These are phyloP conservation scores for Philypnodon macrostomus DNA, from an alignment of 2,797 vertebrate genomes.

Conservation along the genomic window DNA sequence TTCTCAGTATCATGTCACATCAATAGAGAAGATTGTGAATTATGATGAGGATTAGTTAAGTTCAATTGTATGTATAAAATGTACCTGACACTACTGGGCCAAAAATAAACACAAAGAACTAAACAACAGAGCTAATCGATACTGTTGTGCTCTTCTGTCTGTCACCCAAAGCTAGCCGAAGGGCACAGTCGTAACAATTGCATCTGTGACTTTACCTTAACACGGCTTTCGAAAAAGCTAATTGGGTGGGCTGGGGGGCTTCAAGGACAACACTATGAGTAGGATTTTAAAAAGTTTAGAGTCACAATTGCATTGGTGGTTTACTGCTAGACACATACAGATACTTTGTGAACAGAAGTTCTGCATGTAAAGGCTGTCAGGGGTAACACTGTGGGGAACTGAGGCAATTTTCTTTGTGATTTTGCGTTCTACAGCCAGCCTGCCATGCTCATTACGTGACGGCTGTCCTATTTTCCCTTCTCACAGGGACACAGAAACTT, in stretches of 20 bases:
- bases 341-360: constrained; percentile 2
- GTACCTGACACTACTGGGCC: constrained; percentile 12
- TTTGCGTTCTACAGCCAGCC: constrained; percentile 4
- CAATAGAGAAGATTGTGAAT: not conserved
- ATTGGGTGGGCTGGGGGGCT: constrained; percentile 28
- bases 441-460: constrained; percentile 30
- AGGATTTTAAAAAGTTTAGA: constrained; percentile 1
- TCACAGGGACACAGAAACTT: constrained; percentile 3
- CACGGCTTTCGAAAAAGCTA: constrained; percentile 34
- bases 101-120: constrained; percentile 4
- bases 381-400: constrained; percentile 12
- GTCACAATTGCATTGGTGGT: constrained; percentile 3
- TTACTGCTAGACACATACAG: not conserved
- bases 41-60: not conserved
- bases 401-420: constrained; percentile 5
- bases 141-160: constrained; percentile 30
- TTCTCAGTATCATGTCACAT: not conserved
- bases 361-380: constrained; percentile 7
- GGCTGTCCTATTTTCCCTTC: constrained; percentile 13
- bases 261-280: constrained; percentile 16
- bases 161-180: constrained; percentile 43
- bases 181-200: constrained; percentile 41
- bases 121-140: constrained; percentile 26
- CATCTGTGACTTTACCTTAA: constrained; percentile 43
- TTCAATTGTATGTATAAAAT: constrained; percentile 21